Evolutionary conservation across 2,113 vertebrate genomes (phyloP).

Genomic region (Litocranius walleri): DNA sequence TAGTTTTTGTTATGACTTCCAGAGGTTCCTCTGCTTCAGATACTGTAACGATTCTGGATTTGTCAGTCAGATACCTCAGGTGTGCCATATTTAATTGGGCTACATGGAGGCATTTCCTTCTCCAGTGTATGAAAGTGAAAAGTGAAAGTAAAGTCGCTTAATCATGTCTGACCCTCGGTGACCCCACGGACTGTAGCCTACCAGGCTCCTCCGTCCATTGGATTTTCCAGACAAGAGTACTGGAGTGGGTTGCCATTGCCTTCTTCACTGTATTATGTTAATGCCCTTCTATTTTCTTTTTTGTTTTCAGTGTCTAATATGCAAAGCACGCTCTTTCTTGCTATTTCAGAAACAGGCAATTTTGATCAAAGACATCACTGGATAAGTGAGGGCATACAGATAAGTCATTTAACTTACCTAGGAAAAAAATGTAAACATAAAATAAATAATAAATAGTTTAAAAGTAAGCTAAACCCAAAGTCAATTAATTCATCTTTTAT

Average conservation of each 20-base stretch:
- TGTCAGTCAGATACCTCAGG: conserved; percentile 38
- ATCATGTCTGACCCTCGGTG: too few relatives aligned
- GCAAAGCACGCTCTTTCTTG: neutral
- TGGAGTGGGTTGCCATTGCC: too few relatives aligned
- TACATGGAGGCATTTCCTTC: neutral
- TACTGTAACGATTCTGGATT: conserved; percentile 39
- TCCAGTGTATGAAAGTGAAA: too few relatives aligned
- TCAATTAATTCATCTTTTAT: neutral
- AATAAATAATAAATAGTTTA: neutral
- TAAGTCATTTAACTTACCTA: neutral
- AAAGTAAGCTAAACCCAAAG: neutral
- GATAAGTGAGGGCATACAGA: neutral
- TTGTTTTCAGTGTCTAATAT: neutral
- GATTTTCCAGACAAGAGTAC: too few relatives aligned
- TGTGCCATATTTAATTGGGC: neutral
- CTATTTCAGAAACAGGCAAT: neutral
- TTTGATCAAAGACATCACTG: neutral
- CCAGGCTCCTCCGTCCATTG: too few relatives aligned
- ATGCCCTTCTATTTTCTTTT: neutral
- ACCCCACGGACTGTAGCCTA: too few relatives aligned
- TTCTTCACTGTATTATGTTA: neutral
- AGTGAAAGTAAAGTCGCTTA: too few relatives aligned
- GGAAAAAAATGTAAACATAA: neutral
- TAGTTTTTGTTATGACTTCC: conserved; percentile 47
- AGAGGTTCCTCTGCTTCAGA: conserved; percentile 34